phyloP scores from a whole-genome alignment of 2,113 vertebrate species.

The Notothenia coriiceps region DNA sequence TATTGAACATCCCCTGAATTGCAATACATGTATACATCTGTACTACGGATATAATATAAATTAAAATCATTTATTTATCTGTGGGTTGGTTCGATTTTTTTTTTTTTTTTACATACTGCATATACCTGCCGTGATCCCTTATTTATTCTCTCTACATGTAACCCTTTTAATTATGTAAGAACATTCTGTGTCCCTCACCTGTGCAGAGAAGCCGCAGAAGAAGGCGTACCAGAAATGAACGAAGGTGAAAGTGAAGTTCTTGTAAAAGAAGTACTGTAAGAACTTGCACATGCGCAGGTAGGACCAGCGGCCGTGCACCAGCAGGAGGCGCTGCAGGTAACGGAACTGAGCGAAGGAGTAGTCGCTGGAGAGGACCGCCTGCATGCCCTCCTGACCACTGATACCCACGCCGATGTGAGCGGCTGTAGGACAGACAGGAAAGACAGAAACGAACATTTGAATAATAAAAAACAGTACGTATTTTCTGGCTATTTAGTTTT shows the following conservation, averaged over 20 bases:
- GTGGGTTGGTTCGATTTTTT: too few species aligned
- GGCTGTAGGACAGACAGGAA: slow-evolving; percentile 73
- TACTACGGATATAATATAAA: too few species aligned
- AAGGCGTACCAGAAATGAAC: slow-evolving; percentile 98
- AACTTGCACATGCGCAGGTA: slow-evolving; percentile 98
- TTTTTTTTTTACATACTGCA: too few species aligned
- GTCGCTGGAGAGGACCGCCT: slow-evolving; percentile 93
- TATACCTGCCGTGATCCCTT: too few species aligned
- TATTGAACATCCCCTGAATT: neutral
- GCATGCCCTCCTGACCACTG: slow-evolving; percentile 95
- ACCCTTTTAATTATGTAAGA: neutral
- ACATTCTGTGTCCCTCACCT: slow-evolving; percentile 82
- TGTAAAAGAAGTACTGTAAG: slow-evolving; percentile 97
- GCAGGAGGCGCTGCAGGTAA: slow-evolving; percentile 93
- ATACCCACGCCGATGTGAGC: slow-evolving; percentile 96
- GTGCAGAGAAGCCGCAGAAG: slow-evolving; percentile 96
- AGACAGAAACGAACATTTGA: neutral
- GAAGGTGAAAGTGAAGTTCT: slow-evolving; percentile 97
- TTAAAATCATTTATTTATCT: too few species aligned
- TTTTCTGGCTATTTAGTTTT: neutral
- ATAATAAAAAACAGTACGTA: neutral
- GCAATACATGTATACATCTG: too few species aligned
- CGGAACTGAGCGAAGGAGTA: slow-evolving; percentile 94
- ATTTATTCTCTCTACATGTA: neutral
- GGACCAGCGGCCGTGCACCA: slow-evolving; percentile 97